Conservation (phyloP, 2,888 invertebrate genomes). For the Rhamnusium bicolor region DNA sequence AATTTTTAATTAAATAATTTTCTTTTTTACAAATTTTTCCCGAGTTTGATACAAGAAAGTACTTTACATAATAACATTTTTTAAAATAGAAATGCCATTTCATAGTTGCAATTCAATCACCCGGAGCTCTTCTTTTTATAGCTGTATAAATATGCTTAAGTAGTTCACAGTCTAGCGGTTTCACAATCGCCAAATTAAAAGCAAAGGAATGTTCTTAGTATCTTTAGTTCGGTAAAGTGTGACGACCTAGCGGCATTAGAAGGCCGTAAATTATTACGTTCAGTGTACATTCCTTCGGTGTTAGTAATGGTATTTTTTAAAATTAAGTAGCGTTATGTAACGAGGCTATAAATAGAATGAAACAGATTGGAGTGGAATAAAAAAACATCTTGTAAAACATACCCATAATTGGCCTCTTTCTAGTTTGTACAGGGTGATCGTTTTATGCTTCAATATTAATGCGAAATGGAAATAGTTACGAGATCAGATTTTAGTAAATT, state of each 20-base stretch:
- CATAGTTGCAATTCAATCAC: not conserved
- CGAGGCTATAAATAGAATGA: slow-evolving; percentile 13
- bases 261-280: slow-evolving; percentile 5
- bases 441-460: not conserved
- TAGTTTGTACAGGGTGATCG: not conserved
- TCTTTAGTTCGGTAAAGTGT: not conserved
- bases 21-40: too few species aligned
- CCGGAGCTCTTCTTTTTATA: not conserved
- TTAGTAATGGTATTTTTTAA: slow-evolving; percentile 13
- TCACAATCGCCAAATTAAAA: slow-evolving; percentile 2
- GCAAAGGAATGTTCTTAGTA: not conserved
- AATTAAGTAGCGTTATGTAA: slow-evolving; percentile 8
- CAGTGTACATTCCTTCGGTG: slow-evolving; percentile 7
- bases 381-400: slow-evolving; percentile 12
- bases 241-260: slow-evolving; percentile 15
- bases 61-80: not conserved
- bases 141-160: not conserved
- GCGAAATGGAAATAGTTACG: too few species aligned
- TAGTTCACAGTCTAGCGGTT: slow-evolving; percentile 19
- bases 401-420: slow-evolving; percentile 17
- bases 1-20: too few species aligned
- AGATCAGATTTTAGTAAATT: too few species aligned
- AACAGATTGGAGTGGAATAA: not conserved
- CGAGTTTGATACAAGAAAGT: too few species aligned
- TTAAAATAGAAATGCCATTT: not conserved